Percentiles rank a stretch among this genome's conserved stretches.
These are phyloP conservation scores for Brachyalestes nurse DNA, from an alignment of 2,797 vertebrate genomes.

Conservation along the genomic window DNA sequence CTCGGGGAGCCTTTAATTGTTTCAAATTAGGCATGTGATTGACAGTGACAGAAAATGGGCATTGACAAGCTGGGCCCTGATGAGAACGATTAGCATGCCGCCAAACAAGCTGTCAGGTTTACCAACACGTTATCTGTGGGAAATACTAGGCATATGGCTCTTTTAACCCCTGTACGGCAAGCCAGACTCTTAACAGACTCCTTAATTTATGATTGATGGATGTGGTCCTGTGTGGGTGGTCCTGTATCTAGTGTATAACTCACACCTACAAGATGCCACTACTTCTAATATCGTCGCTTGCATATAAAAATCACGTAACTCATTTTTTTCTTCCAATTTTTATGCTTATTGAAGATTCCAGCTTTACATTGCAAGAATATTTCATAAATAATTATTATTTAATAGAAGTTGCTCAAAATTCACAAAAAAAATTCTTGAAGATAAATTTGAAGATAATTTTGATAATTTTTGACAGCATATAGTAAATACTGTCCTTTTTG, in stretches of 20 bases:
- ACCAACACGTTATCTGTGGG: constrained; percentile 71
- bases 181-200: constrained; percentile 30
- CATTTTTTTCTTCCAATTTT: neutral
- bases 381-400: too few species aligned
- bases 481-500: neutral
- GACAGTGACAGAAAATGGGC: constrained; percentile 82
- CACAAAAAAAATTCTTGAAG: too few species aligned
- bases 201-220: constrained; percentile 44
- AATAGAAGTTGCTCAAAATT: too few species aligned
- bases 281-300: neutral
- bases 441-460: too few species aligned
- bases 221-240: constrained; percentile 31
- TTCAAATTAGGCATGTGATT: constrained; percentile 80
- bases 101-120: constrained; percentile 84
- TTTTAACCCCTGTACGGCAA: constrained; percentile 56
- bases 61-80: constrained; percentile 79
- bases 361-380: neutral
- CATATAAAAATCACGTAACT: neutral
- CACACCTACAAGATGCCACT: neutral
- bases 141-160: constrained; percentile 64
- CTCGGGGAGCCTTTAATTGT: constrained; percentile 73
- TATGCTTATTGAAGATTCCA: neutral
- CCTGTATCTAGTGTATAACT: neutral
- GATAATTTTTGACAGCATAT: too few species aligned
- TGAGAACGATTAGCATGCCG: constrained; percentile 77